Conservation (phyloP, 2,113 vertebrate genomes). For the Phyllopteryx taeniolatus region DNA sequence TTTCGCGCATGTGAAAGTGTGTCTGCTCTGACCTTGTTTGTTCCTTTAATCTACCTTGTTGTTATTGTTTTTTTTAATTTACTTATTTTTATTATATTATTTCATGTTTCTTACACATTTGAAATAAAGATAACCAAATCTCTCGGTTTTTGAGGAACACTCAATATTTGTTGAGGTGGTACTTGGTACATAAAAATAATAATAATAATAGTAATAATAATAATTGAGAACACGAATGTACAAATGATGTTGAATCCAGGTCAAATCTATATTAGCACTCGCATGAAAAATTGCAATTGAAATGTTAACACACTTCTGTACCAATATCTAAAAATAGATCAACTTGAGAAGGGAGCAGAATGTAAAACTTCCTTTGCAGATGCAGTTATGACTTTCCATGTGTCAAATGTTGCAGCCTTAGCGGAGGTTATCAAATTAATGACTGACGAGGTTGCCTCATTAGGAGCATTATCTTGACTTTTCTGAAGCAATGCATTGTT, state of each 20-base stretch:
- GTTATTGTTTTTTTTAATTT: neutral
- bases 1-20: no score
- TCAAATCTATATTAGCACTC: neutral
- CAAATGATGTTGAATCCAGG: no score
- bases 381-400: no score
- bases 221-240: neutral
- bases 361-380: no score
- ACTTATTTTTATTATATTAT: neutral
- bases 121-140: no score
- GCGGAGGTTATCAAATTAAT: neutral
- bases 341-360: neutral
- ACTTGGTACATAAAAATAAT: no score
- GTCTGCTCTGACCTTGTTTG: no score
- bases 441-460: no score
- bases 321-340: neutral
- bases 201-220: no score
- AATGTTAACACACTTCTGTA: neutral
- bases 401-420: neutral
- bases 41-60: neutral
- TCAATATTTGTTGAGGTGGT: no score
- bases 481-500: neutral
- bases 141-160: no score
- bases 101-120: no score
- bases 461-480: neutral
- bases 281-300: neutral